Evolutionary conservation across 2,113 vertebrate species (phyloP).

Genomic region (Oxyura jamaicensis): DNA sequence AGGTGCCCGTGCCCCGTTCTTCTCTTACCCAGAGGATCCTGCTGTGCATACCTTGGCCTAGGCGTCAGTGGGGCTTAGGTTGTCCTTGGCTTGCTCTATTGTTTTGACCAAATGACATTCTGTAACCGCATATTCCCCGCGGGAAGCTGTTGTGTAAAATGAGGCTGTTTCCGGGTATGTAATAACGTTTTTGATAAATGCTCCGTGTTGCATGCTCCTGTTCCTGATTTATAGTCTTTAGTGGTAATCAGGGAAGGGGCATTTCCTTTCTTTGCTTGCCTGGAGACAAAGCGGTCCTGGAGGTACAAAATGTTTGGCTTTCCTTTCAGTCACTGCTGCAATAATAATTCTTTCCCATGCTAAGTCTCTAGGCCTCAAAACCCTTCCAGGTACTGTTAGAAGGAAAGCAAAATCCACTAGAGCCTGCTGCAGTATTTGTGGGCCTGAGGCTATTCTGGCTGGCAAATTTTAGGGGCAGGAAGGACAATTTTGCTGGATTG

Average conservation of each 20-base stretch:
- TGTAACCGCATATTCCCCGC: neutral
- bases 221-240: neutral
- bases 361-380: neutral
- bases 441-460: neutral
- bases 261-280: neutral
- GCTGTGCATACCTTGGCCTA: fast-evolving
- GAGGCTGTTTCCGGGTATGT: neutral
- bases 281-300: neutral
- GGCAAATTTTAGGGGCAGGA: neutral
- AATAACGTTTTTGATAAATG: constrained; percentile 24
- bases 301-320: neutral
- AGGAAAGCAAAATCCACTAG: neutral
- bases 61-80: neutral
- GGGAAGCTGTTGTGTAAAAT: neutral
- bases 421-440: neutral
- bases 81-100: neutral
- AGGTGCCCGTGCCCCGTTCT: neutral
- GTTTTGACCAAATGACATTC: neutral
- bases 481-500: neutral
- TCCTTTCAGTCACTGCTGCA: neutral
- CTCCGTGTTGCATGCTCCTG: neutral
- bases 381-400: neutral
- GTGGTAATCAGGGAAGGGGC: neutral
- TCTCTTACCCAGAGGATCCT: neutral
- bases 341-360: neutral